These are phyloP conservation scores for Drosophila niveifrons DNA, from an alignment of 2,888 invertebrate genomes.

Conservation along the genomic window DNA sequence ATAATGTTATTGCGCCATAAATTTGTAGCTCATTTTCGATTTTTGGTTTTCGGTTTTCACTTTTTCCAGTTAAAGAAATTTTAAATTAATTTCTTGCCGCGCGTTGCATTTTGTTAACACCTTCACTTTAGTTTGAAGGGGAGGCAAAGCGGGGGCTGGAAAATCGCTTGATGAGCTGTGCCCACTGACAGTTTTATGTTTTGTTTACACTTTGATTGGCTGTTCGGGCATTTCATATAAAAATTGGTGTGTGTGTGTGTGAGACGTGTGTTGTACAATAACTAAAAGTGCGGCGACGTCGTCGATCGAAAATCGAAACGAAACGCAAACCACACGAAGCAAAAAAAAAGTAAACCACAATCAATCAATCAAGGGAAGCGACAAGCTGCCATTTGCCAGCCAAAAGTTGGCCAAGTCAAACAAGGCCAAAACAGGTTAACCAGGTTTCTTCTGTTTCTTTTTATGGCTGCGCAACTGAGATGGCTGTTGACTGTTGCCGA, in stretches of 20 bases:
- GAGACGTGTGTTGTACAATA: slow-evolving; percentile 29
- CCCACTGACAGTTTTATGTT: slow-evolving; percentile 84
- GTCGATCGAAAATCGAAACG: not conserved
- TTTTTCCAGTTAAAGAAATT: slow-evolving; percentile 22
- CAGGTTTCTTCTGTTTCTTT: slow-evolving; percentile 5
- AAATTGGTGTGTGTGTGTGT: not conserved
- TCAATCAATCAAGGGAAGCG: slow-evolving; percentile 36
- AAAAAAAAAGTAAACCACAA: not conserved
- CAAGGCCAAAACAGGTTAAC: slow-evolving; percentile 38
- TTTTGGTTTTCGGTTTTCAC: not conserved
- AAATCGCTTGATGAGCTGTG: slow-evolving; percentile 71
- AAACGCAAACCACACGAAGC: slow-evolving; percentile 16
- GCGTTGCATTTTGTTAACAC: slow-evolving; percentile 77
- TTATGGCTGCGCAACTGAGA: slow-evolving; percentile 40
- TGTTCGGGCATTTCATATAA: slow-evolving; percentile 41
- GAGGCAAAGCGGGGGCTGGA: not conserved
- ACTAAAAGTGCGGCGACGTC: slow-evolving; percentile 9
- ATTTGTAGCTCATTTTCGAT: slow-evolving; percentile 60
- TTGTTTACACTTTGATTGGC: slow-evolving; percentile 80
- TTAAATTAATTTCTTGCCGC: slow-evolving; percentile 58
- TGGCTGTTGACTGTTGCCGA: slow-evolving; percentile 38
- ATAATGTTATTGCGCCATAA: slow-evolving; percentile 68
- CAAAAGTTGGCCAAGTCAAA: slow-evolving; percentile 12
- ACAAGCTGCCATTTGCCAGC: slow-evolving; percentile 37
- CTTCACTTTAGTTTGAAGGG: slow-evolving; percentile 74